Base-by-base conservation (phyloP, 2,113 vertebrate species). In the Nothoprocta pentlandii region DNA sequence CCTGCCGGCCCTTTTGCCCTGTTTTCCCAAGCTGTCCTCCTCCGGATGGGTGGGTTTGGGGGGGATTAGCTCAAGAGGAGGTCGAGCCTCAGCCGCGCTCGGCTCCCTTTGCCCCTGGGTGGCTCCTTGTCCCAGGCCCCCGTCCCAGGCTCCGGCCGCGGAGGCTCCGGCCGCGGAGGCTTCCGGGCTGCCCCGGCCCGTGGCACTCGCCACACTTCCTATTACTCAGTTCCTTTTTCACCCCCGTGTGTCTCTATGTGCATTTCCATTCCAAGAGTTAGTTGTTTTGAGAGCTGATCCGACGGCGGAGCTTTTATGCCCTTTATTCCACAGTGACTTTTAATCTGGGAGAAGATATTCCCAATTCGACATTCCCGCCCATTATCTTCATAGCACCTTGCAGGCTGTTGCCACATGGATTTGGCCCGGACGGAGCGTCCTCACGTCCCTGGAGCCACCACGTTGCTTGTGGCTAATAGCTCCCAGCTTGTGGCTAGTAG, bases 161-260 rank as follows among this genome's bases (percentile, higher is more conserved):
- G 66, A 36, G 6, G 61, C 26, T 86, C 34, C 34, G 34, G 20
- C 44, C 75, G 83, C 71, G 77, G 66, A 36, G 6, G 61, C 26
- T 86, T 93, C 90, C 1, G 26, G 53, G 47, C 59, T 80, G 68
- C 80, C 51, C 5, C 3, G 32, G 77, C 80, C 69, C 76, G 4
- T 0, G 0, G 82, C 63, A 85, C 68, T 58, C 4, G 0, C 77
- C 1, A 84, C 59, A 64, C 90, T 95, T 94, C 88, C 93, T 92
- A 88, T 84, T 93, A 68, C 92, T 97, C 80, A 88, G 88, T 96
- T 96, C 92, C 90, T 84, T 73, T 6, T 86, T 92, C 6, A 4
- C 47, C 83, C 86, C 74, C 75, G 87, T 83, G 51, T 92, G 67
- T 86, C 85, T 82, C 79, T 81, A 6, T 51, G 1, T 58, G 80